A percentile compares a stretch with the other conserved stretches of the same genome.
Conservation (phyloP, 2,797 vertebrate genomes). For the Podarcis siculus region DNA sequence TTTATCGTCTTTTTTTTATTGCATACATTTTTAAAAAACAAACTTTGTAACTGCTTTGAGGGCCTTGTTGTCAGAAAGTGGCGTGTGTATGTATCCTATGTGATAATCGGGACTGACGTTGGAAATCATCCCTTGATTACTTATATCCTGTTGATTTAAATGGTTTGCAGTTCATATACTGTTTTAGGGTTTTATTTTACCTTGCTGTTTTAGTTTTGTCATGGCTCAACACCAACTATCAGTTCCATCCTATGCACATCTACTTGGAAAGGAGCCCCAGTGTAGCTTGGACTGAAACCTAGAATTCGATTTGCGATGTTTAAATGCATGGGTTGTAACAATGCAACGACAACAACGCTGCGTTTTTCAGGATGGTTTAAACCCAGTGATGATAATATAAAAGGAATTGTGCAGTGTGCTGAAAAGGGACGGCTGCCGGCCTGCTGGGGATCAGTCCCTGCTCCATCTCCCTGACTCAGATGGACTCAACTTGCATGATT, state of each 20-base stretch:
- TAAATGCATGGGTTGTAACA: slow-evolving; percentile 40
- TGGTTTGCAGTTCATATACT: neutral
- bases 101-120: too few species aligned
- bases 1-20: too few species aligned
- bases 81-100: too few species aligned
- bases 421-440: slow-evolving; percentile 33
- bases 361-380: slow-evolving; percentile 39
- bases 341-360: slow-evolving; percentile 20
- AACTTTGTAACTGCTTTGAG: too few species aligned
- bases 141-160: too few species aligned
- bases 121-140: too few species aligned
- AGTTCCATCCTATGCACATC: too few species aligned
- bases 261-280: too few species aligned
- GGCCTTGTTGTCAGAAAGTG: too few species aligned
- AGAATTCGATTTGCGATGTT: neutral
- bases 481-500: slow-evolving; percentile 40
- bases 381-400: slow-evolving; percentile 44
- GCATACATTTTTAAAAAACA: too few species aligned
- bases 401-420: slow-evolving; percentile 53
- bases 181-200: neutral
- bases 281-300: neutral
- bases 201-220: neutral
- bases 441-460: slow-evolving; percentile 21
- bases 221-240: too few species aligned
- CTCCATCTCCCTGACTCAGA: slow-evolving; percentile 28